Evolutionary conservation across 1,140 invertebrate genomes (phyloP).

Genomic region (Drosophila bipectinata): DNA sequence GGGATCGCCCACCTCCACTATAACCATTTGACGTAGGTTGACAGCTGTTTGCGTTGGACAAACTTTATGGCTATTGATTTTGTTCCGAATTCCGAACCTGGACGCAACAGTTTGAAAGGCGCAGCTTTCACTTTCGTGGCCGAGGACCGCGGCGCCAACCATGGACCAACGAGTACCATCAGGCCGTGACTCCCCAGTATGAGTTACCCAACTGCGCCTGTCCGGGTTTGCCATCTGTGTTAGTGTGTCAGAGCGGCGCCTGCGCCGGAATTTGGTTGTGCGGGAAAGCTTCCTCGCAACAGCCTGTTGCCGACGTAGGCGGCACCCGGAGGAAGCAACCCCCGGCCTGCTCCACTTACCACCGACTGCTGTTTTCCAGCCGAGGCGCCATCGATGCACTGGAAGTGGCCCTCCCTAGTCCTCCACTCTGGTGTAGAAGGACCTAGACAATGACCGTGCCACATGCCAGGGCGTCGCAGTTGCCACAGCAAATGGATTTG

Average conservation of each 20-base stretch:
- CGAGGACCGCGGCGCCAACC: slow-evolving; percentile 17
- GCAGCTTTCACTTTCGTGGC: slow-evolving; percentile 78
- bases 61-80: slow-evolving; percentile 73
- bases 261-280: slow-evolving; percentile 41
- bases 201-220: slow-evolving; percentile 49
- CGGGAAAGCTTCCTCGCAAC: slow-evolving; percentile 34
- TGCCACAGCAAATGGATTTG: slow-evolving; percentile 60
- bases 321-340: slow-evolving; percentile 16
- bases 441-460: slow-evolving; percentile 68
- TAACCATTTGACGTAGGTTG: slow-evolving; percentile 71
- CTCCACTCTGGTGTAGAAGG: background rate
- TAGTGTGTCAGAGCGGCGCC: slow-evolving; percentile 70
- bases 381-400: slow-evolving; percentile 47
- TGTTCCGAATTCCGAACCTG: slow-evolving; percentile 43
- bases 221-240: slow-evolving; percentile 60
- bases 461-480: slow-evolving; percentile 44
- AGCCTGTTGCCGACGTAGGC: slow-evolving; percentile 66
- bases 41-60: slow-evolving; percentile 71
- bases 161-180: background rate
- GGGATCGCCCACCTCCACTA: slow-evolving; percentile 2
- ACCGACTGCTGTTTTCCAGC: slow-evolving; percentile 41
- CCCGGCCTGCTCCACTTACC: background rate
- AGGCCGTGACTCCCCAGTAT: background rate
- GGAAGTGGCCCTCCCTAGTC: slow-evolving; percentile 38
- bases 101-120: slow-evolving; percentile 78